Conservation (phyloP, 2,113 vertebrate genomes). For the Clarias magur region DNA sequence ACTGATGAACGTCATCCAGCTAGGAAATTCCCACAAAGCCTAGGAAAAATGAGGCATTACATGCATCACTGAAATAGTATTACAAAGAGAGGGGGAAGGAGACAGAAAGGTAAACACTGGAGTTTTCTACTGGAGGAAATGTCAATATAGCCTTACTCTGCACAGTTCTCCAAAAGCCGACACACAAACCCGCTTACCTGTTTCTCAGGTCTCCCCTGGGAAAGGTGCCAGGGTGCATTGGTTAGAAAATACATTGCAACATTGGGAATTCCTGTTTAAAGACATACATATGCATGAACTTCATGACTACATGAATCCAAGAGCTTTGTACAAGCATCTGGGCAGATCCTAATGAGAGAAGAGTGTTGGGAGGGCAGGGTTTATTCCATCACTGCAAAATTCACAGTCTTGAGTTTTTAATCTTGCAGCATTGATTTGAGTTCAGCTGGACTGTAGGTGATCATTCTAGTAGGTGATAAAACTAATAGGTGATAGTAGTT, state of each 20-base stretch:
- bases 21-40: background rate
- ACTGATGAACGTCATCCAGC: background rate
- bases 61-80: background rate
- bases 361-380: background rate
- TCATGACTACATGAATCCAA: background rate
- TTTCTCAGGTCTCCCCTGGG: background rate
- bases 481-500: background rate
- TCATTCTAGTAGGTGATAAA: background rate
- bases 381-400: background rate
- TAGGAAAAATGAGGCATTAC: background rate
- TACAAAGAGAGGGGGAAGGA: background rate
- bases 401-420: background rate
- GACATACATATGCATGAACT: background rate
- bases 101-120: background rate
- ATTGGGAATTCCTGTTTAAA: background rate
- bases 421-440: background rate
- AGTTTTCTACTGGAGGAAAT: background rate
- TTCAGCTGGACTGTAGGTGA: background rate
- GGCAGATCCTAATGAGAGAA: background rate
- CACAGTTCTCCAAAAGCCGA: background rate
- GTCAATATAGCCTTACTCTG: background rate
- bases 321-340: background rate
- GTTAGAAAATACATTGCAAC: background rate
- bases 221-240: background rate
- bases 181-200: constrained; percentile 19